Evolutionary conservation across 2,113 vertebrate species (phyloP), one percentile per base, ranked within the genome.

Genomic region (Scopus umbretta): DNA sequence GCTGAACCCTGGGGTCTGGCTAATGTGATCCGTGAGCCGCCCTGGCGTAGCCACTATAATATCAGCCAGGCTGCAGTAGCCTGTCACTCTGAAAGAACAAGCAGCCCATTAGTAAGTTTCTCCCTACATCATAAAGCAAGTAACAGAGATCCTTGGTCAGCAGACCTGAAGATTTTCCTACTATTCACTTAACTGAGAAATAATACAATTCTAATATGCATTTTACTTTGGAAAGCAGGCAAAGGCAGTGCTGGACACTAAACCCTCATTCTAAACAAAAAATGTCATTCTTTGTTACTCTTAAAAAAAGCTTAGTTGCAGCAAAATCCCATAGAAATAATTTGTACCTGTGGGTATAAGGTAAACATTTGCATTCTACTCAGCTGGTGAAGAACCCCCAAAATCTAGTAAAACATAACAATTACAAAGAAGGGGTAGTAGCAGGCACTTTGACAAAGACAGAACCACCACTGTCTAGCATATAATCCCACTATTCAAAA

Each of bases 1-100:
- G 95, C 95, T 98, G 43, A 99, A 99, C 15, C 98, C 98, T 0
- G 98, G 94, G 11, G 98, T 99, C 95, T 99, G 98, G 96, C 97
- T 98, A 9, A 99, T 98, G 97, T 99, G 99, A 96, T 99, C 99
- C 1, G 99, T 99, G 86, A 99, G 98, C 67, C 99, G 98, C 43
- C 99, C 99, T 1, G 99, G 99, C 2, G 99, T 99, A 20, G 99
- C 99, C 91, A 99, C 99, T 6, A 99, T 97, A 3, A 99, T 99
- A 95, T 99, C 99, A 15, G 99, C 99, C 94, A 99, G 92, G 97
- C 99, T 99, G 93, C 98, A 94, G 80, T 97, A 98, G 29, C 89
- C 93, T 3, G 97, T 97, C 6, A 97, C 96, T 90, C 98, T 98
- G 91, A 29, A 89, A 92, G 55, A 84, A 83, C 53, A 94, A 86